phyloP scores from a whole-genome alignment of 2,888 invertebrate species.

The Rugalucina vietnamica region DNA sequence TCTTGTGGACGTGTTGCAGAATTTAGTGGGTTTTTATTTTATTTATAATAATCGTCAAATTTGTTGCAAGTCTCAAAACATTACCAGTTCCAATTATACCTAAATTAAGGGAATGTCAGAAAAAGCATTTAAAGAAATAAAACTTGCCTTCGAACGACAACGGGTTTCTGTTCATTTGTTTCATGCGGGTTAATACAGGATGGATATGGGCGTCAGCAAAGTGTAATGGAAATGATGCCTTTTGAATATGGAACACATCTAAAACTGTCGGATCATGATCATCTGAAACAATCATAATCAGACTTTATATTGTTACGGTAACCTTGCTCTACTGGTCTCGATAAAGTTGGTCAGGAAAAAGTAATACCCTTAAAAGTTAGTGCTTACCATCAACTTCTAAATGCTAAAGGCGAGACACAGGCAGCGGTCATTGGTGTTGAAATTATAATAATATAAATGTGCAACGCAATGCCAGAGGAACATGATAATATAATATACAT shows the following conservation, averaged over 20 bases:
- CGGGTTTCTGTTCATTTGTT: not conserved
- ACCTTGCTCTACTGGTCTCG: not conserved
- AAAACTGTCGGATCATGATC: not conserved
- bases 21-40: not conserved
- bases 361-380: not conserved
- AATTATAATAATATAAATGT: not conserved
- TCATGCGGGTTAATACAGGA: not conserved
- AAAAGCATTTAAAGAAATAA: not conserved
- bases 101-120: not conserved
- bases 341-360: not conserved
- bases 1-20: not conserved
- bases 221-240: not conserved
- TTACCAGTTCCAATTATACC: not conserved
- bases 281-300: not conserved
- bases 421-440: too few relatives aligned
- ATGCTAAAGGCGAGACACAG: too few relatives aligned
- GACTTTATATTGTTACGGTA: not conserved
- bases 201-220: not conserved
- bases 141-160: not conserved
- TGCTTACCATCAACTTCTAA: too few relatives aligned
- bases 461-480: not conserved
- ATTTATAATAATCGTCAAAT: not conserved
- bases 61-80: not conserved
- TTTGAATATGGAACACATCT: not conserved
- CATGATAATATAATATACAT: not conserved